Conservation (phyloP, 2,113 vertebrate genomes). For the Alethe castanea region DNA sequence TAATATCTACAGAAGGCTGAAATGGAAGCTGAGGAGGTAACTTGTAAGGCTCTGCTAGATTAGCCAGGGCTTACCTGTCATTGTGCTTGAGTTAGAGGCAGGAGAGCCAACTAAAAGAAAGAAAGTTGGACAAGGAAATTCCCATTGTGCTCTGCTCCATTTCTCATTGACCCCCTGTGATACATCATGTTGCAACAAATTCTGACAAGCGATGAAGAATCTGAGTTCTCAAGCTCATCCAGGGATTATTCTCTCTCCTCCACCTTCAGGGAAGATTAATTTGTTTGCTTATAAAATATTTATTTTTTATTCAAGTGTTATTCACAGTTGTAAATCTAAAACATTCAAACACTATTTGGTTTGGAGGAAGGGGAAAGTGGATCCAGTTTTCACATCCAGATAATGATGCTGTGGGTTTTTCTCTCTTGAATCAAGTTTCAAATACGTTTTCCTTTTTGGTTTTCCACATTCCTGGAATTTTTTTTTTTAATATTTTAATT, state of each 20-base stretch:
- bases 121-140: background rate
- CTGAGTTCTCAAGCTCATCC: background rate
- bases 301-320: background rate
- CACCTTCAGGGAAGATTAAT: background rate
- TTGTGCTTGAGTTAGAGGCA: background rate
- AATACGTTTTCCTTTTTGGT: background rate
- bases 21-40: background rate
- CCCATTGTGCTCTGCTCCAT: background rate
- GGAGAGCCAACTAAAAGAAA: background rate
- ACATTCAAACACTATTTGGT: background rate
- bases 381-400: background rate
- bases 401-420: background rate
- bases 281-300: constrained; percentile 9
- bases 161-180: background rate
- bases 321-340: background rate
- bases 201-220: background rate
- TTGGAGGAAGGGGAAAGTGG: background rate
- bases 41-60: background rate
- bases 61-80: background rate
- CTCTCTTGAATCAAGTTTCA: background rate
- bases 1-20: background rate
- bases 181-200: background rate
- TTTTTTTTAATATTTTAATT: background rate
- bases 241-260: background rate
- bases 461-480: background rate